Conservation (phyloP, 2,888 invertebrate species). For the Trichopoda pennipes region DNA sequence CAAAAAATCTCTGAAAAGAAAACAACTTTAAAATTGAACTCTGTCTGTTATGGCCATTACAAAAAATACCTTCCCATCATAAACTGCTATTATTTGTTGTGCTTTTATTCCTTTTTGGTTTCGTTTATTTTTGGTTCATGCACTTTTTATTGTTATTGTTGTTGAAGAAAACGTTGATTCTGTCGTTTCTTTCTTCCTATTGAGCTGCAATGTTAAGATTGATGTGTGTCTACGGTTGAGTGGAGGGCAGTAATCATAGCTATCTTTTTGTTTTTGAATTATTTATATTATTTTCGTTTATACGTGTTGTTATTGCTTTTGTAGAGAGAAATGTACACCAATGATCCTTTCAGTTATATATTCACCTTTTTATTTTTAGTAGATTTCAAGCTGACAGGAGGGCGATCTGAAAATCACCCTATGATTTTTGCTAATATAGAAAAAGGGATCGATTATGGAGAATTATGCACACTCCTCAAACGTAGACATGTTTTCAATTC, state of each 20-base stretch:
- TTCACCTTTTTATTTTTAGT: conserved; percentile 7
- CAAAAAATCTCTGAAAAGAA: conserved; percentile 16
- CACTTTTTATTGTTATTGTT: conserved; percentile 61
- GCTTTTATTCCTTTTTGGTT: neutral
- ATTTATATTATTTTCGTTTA: neutral
- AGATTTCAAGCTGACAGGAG: conserved; percentile 9
- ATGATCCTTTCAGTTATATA: conserved; percentile 29
- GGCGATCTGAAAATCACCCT: conserved; percentile 14
- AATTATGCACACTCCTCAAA: neutral
- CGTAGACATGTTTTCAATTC: too few relatives aligned
- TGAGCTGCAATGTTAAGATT: conserved; percentile 65
- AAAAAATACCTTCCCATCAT: conserved; percentile 65
- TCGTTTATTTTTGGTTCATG: conserved; percentile 20
- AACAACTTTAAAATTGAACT: conserved; percentile 55
- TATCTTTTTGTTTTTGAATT: conserved; percentile 12
- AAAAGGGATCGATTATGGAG: neutral
- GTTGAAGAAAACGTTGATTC: conserved; percentile 45
- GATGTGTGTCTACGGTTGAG: conserved; percentile 67
- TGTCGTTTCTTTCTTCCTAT: conserved; percentile 63
- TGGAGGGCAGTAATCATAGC: conserved; percentile 64
- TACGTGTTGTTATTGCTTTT: neutral
- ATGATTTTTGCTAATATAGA: neutral
- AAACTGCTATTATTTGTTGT: conserved; percentile 35
- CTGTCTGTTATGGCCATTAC: conserved; percentile 65
- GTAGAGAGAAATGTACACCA: neutral